Evolutionary conservation across 2,113 vertebrate species (phyloP).

Genomic region (Nycticryphes semicollaris): DNA sequence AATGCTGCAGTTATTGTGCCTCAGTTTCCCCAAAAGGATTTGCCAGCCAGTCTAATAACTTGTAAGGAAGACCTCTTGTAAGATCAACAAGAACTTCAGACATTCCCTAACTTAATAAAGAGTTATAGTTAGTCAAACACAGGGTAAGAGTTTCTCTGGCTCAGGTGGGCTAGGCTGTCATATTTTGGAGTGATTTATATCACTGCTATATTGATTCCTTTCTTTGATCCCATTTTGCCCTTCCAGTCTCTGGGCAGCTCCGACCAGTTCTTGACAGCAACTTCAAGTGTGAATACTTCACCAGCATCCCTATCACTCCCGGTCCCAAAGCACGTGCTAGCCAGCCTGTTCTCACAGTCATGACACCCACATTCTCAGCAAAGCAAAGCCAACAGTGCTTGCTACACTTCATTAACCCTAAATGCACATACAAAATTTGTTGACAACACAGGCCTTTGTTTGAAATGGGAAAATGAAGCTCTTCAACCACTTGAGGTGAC

Average conservation of each 20-base stretch:
- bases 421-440: not conserved
- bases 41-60: not conserved
- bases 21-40: not conserved
- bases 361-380: not conserved
- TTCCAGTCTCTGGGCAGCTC: not conserved
- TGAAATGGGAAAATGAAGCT: not conserved
- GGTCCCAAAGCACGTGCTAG: not conserved
- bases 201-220: not conserved
- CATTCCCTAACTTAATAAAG: not conserved
- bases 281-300: not conserved
- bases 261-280: not conserved
- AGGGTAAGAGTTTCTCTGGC: not conserved
- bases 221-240: not conserved
- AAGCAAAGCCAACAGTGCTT: not conserved
- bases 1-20: not conserved
- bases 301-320: not conserved
- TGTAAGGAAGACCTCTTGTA: not conserved
- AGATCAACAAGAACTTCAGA: not conserved
- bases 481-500: not conserved
- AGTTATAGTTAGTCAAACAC: not conserved
- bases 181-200: not conserved
- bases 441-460: not conserved
- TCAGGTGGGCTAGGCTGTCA: not conserved
- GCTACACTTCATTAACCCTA: not conserved
- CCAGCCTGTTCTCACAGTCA: not conserved